Conservation (phyloP, 2,797 vertebrate genomes). For the Muscicapa striata region DNA sequence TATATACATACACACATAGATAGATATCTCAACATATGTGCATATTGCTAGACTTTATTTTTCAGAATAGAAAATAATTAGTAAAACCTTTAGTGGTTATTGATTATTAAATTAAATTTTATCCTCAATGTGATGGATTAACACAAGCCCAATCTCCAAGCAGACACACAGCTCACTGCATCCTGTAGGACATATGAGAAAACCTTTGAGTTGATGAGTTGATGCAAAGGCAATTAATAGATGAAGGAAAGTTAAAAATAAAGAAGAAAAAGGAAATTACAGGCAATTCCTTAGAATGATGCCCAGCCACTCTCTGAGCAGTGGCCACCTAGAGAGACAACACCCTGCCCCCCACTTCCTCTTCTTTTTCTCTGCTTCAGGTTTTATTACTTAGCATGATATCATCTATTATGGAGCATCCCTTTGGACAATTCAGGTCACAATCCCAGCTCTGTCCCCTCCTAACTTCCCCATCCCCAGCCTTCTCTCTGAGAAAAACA, state of each 20-base stretch:
- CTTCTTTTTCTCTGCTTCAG: background rate
- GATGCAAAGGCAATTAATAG: background rate
- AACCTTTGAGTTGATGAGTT: background rate
- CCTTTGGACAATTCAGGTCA: background rate
- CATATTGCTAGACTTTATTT: background rate
- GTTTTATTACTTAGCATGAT: background rate
- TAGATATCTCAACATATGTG: background rate
- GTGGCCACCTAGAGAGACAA: background rate
- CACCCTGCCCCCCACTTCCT: background rate
- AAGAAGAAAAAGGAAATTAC: background rate
- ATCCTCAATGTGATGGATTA: background rate
- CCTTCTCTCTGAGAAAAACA: background rate
- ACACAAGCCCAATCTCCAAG: background rate
- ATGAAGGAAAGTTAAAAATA: background rate
- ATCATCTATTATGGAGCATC: no score
- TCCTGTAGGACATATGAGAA: background rate
- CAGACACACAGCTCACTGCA: background rate
- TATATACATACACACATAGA: no score
- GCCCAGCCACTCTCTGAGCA: background rate
- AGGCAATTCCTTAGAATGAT: background rate
- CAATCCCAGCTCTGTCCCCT: background rate
- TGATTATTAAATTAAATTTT: background rate
- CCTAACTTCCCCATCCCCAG: background rate
- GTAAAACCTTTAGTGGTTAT: background rate
- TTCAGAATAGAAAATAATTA: background rate